Evolutionary conservation across 2,888 invertebrate species (phyloP).

Genomic region (Erynnis tages): DNA sequence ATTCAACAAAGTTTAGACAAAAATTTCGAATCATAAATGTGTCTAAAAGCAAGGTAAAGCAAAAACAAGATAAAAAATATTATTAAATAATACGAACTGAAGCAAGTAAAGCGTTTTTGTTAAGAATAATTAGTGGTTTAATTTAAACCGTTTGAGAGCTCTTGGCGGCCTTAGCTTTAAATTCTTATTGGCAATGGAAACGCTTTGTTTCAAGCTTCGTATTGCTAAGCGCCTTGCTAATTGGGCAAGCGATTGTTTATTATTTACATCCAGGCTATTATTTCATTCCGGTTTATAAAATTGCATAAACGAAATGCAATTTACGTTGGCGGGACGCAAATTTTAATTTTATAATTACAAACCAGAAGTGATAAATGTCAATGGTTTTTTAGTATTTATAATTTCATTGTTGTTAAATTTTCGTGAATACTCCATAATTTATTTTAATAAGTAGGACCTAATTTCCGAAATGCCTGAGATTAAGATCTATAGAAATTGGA

Average conservation of each 20-base stretch:
- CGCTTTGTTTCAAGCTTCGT: constrained; percentile 20
- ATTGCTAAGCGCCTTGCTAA: constrained; percentile 23
- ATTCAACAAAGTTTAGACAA: too few relatives aligned
- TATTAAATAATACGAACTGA: too few relatives aligned
- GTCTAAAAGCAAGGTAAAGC: background rate
- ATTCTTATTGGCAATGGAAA: constrained; percentile 23
- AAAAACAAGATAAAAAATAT: too few relatives aligned
- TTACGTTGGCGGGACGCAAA: background rate
- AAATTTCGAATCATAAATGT: too few relatives aligned
- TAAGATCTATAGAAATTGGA: too few relatives aligned
- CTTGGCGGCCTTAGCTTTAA: constrained; percentile 9
- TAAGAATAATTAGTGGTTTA: constrained; percentile 7
- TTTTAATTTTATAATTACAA: background rate
- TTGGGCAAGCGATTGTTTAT: constrained; percentile 22
- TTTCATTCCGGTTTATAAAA: constrained; percentile 11
- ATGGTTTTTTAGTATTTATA: too few relatives aligned
- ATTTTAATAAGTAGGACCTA: too few relatives aligned
- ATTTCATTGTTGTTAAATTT: too few relatives aligned
- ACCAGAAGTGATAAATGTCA: background rate
- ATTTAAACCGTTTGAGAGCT: constrained; percentile 11
- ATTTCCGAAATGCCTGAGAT: too few relatives aligned
- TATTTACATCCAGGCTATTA: constrained; percentile 9
- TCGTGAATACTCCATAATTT: too few relatives aligned
- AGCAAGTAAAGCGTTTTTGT: background rate
- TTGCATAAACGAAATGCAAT: background rate